Conservation (phyloP, 2,888 invertebrate species). For the Petrophora chlorosata region DNA sequence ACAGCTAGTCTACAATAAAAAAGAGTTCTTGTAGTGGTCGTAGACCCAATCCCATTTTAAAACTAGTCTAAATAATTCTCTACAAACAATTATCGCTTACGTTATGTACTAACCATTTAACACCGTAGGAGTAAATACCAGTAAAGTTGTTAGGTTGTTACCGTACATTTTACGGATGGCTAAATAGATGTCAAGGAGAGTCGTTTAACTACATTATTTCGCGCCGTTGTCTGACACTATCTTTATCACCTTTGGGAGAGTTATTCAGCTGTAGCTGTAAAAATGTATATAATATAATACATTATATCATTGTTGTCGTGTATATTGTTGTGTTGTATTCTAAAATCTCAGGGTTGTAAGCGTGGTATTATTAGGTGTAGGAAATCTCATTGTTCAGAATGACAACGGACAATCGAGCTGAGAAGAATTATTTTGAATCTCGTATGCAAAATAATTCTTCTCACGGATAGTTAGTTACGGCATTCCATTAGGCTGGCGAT, state of each 20-base stretch:
- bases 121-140: not conserved
- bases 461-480: constrained; percentile 74
- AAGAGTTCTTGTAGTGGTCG: too few species aligned
- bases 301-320: constrained; percentile 1
- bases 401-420: not conserved
- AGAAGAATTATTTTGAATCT: too few species aligned
- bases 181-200: constrained; percentile 58
- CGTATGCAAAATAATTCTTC: too few species aligned
- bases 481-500: constrained; percentile 87
- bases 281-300: too few species aligned
- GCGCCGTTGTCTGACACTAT: not conserved
- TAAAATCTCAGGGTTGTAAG: constrained; percentile 7
- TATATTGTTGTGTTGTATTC: not conserved
- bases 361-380: not conserved
- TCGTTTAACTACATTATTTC: constrained; percentile 85
- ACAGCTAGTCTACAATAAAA: too few species aligned
- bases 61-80: too few species aligned
- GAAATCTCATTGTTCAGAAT: constrained; percentile 7
- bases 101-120: not conserved
- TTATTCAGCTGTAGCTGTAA: too few species aligned
- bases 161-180: constrained; percentile 35
- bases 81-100: not conserved
- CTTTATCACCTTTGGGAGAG: not conserved
- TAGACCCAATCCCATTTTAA: too few species aligned
- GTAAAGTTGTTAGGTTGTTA: not conserved